Evolutionary conservation across 2,888 invertebrate species (phyloP).

Genomic region (Netelia fuscicornis): DNA sequence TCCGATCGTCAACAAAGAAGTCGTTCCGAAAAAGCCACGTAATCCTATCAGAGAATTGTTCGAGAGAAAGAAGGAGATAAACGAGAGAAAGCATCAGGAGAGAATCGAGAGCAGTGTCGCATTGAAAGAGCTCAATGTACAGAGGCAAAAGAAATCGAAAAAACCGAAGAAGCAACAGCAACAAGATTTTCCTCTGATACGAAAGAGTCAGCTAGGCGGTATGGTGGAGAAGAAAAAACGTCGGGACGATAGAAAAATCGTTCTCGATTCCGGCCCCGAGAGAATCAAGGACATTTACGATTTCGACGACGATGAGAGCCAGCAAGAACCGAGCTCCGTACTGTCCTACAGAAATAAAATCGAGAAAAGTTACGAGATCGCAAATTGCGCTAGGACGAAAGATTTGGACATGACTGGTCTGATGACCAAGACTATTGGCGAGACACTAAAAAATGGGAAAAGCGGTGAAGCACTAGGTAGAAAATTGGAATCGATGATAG

Average conservation of each 20-base stretch:
- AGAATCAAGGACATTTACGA: constrained; percentile 82
- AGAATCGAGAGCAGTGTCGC: constrained; percentile 72
- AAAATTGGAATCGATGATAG: constrained; percentile 76
- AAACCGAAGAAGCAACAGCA: constrained; percentile 73
- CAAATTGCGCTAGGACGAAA: constrained; percentile 65
- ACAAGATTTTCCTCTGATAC: constrained; percentile 80
- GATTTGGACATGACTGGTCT: constrained; percentile 73
- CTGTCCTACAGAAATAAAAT: constrained; percentile 79
- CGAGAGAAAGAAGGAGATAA: constrained; percentile 81
- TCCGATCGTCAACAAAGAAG: constrained; percentile 57
- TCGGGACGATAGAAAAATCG: constrained; percentile 74
- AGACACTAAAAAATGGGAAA: constrained; percentile 75
- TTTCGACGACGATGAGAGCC: constrained; percentile 83
- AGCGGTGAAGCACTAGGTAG: constrained; percentile 68
- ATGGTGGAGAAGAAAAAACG: constrained; percentile 81
- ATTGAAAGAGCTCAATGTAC: constrained; percentile 70
- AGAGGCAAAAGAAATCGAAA: constrained; percentile 78
- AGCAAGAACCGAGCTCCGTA: constrained; percentile 74
- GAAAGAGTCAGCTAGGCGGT: constrained; percentile 78
- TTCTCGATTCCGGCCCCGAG: constrained; percentile 52
- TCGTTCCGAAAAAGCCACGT: constrained; percentile 75
- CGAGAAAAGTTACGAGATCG: constrained; percentile 72
- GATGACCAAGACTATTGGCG: constrained; percentile 75
- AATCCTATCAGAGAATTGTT: constrained; percentile 83
- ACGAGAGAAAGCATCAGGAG: constrained; percentile 79